Conservation (phyloP, 2,113 vertebrate species). For the Mastomys coucha region DNA sequence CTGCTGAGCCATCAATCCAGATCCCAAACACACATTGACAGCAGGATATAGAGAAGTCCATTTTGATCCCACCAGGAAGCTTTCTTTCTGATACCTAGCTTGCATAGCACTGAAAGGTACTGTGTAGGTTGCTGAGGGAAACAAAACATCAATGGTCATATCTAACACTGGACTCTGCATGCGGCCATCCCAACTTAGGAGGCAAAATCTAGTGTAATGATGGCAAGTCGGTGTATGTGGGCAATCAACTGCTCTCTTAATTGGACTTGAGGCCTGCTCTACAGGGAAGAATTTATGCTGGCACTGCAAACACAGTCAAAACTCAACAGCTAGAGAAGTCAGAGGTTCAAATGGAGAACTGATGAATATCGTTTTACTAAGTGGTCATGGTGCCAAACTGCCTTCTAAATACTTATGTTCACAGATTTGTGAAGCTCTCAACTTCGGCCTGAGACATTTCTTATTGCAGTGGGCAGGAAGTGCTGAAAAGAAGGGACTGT, state of each 20-base stretch:
- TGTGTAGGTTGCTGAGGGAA: not conserved
- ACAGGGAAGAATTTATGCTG: not conserved
- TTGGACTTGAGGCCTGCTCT: not conserved
- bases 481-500: not conserved
- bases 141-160: not conserved
- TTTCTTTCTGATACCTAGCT: not conserved
- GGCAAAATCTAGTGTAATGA: not conserved
- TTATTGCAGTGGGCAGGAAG: not conserved
- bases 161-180: not conserved
- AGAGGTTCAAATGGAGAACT: not conserved
- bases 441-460: not conserved
- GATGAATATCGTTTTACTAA: not conserved
- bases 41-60: not conserved
- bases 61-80: not conserved
- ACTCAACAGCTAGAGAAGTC: not conserved
- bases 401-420: not conserved
- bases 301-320: not conserved
- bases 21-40: not conserved
- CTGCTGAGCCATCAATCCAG: not conserved
- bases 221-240: not conserved
- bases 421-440: not conserved
- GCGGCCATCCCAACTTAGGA: not conserved
- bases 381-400: not conserved
- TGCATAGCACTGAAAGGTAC: no score
- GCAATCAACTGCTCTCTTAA: not conserved